phyloP scores from a whole-genome alignment of 2,797 vertebrate genomes.

The Fistularia commersonii region DNA sequence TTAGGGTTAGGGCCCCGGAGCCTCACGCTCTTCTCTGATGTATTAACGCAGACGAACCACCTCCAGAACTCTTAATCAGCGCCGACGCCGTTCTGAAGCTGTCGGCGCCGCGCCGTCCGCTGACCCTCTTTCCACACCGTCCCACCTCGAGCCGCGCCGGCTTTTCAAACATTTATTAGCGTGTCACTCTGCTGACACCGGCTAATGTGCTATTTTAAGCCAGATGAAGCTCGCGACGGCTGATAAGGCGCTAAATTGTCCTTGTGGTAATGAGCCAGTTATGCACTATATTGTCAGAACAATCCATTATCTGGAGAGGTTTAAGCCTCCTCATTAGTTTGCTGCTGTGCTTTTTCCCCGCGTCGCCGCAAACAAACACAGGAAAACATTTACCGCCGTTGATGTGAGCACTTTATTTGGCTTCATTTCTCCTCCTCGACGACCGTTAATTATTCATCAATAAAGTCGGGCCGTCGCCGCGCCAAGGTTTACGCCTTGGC shows the following conservation, averaged over 20 bases:
- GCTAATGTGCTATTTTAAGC: slow-evolving; percentile 58
- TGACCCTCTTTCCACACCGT: too few relatives aligned
- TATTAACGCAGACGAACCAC: too few relatives aligned
- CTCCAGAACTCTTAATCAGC: too few relatives aligned
- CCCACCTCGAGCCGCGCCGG: background rate
- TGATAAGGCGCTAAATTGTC: slow-evolving; percentile 56
- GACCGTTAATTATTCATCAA: slow-evolving; percentile 2
- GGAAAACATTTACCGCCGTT: too few relatives aligned
- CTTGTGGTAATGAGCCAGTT: slow-evolving; percentile 54
- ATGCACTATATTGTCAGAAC: slow-evolving; percentile 42
- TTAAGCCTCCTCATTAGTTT: slow-evolving; percentile 39
- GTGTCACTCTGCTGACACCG: slow-evolving; percentile 37
- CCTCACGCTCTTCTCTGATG: too few relatives aligned
- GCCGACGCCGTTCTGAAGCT: too few relatives aligned
- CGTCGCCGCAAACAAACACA: slow-evolving; percentile 11
- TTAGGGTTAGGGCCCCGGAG: too few relatives aligned
- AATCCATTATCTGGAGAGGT: slow-evolving; percentile 47
- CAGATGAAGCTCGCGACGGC: slow-evolving; percentile 41
- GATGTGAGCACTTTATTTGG: slow-evolving; percentile 1
- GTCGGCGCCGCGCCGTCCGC: too few relatives aligned
- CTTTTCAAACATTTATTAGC: slow-evolving; percentile 40
- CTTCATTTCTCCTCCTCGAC: background rate
- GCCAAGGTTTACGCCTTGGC: background rate
- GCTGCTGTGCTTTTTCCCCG: slow-evolving; percentile 22
- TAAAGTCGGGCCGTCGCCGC: background rate